These are phyloP conservation scores for Etheostoma nigrum DNA, from an alignment of 2,797 vertebrate species.

Conservation along the genomic window DNA sequence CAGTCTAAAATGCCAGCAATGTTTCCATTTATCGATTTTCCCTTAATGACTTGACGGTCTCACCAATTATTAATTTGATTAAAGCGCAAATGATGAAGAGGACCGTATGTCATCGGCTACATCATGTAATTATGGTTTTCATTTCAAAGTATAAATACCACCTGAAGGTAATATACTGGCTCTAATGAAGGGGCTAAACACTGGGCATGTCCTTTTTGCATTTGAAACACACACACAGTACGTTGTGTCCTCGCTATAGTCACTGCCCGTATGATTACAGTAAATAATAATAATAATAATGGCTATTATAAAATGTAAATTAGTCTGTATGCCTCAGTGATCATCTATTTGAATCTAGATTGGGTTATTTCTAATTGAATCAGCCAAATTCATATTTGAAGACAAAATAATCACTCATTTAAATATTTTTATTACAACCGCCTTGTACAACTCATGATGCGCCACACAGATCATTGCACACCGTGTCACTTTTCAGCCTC, in stretches of 20 bases:
- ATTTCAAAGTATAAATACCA: slow-evolving; percentile 6
- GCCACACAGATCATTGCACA: slow-evolving; percentile 3
- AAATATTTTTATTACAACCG: slow-evolving; percentile 32
- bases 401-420: slow-evolving; percentile 27
- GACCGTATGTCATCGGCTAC: neutral
- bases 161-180: neutral
- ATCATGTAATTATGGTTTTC: slow-evolving; percentile 6
- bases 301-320: slow-evolving; percentile 41
- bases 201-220: neutral
- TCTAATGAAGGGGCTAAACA: slow-evolving; percentile 5
- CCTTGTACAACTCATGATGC: neutral
- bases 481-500: slow-evolving; percentile 30
- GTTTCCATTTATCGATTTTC: neutral
- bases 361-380: slow-evolving; percentile 31
- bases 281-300: slow-evolving; percentile 39
- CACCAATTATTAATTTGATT: neutral
- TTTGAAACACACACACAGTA: neutral
- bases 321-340: slow-evolving; percentile 14
- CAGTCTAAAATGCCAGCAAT: neutral
- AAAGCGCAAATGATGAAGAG: neutral
- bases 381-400: slow-evolving; percentile 9
- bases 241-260: slow-evolving; percentile 12
- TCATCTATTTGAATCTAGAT: slow-evolving; percentile 25
- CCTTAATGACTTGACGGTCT: neutral
- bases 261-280: slow-evolving; percentile 19